phyloP scores from a whole-genome alignment of 2,888 invertebrate species.

The Polylopha cassiicola region DNA sequence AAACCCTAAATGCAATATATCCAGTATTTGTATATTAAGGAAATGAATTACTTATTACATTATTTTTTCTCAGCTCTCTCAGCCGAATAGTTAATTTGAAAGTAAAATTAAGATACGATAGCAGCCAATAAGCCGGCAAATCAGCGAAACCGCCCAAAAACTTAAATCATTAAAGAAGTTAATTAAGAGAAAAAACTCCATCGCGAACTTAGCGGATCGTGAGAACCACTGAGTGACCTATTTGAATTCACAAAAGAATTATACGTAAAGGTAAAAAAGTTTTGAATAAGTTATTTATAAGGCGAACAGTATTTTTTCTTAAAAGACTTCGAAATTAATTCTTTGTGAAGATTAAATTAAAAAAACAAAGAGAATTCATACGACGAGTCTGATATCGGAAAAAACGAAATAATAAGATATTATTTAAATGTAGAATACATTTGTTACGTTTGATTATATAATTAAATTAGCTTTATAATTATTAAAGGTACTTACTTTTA shows the following conservation, averaged over 20 bases:
- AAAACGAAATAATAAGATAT: too few relatives aligned
- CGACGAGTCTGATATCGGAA: too few relatives aligned
- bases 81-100: background rate
- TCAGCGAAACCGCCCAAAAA: slow-evolving; percentile 10
- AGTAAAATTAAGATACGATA: slow-evolving; percentile 10
- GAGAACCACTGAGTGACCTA: slow-evolving; percentile 16
- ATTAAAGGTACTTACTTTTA: too few relatives aligned
- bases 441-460: too few relatives aligned
- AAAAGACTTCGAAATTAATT: background rate
- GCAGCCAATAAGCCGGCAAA: slow-evolving; percentile 11
- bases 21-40: too few relatives aligned
- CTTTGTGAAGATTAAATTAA: too few relatives aligned
- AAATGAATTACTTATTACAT: slow-evolving; percentile 9
- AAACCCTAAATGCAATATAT: too few relatives aligned
- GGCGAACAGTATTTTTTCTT: slow-evolving; percentile 18
- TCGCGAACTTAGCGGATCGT: slow-evolving; percentile 14
- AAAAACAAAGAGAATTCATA: too few relatives aligned
- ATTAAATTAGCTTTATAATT: too few relatives aligned
- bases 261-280: slow-evolving; percentile 16
- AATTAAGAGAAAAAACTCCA: slow-evolving; percentile 22
- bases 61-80: background rate
- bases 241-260: slow-evolving; percentile 23
- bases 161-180: slow-evolving; percentile 22
- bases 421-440: too few relatives aligned
- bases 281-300: slow-evolving; percentile 20